Evolutionary conservation across 2,888 invertebrate genomes (phyloP).

Genomic region (Machimus atricapillus): DNA sequence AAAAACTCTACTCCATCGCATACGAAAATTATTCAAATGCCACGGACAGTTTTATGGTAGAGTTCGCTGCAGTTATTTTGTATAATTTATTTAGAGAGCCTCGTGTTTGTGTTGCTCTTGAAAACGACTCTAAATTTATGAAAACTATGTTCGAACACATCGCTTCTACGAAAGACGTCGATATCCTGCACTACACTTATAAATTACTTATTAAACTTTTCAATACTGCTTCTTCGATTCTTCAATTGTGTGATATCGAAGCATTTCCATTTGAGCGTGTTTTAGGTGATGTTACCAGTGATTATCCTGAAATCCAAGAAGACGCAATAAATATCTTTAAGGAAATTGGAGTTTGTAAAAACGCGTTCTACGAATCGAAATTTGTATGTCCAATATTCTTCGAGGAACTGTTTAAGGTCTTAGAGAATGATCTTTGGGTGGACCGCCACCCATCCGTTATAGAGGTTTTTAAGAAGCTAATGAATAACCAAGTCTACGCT

Average conservation of each 20-base stretch:
- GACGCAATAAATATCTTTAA: background rate
- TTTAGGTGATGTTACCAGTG: background rate
- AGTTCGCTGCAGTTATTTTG: constrained; percentile 39
- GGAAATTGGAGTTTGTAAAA: background rate
- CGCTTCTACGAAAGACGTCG: background rate
- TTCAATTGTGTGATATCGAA: constrained; percentile 2
- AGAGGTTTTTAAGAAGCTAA: constrained; percentile 1
- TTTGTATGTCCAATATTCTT: constrained; percentile 37
- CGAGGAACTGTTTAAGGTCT: constrained; percentile 41
- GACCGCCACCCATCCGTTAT: background rate
- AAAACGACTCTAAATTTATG: background rate
- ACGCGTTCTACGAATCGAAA: background rate
- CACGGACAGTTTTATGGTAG: constrained; percentile 37
- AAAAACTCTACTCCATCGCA: constrained; percentile 8
- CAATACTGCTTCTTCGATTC: background rate
- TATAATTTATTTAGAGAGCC: constrained; percentile 39
- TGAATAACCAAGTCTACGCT: constrained; percentile 21
- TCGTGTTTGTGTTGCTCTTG: constrained; percentile 9
- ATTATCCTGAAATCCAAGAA: constrained; percentile 21
- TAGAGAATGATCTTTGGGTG: constrained; percentile 19
- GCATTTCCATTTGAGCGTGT: constrained; percentile 40
- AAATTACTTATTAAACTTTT: constrained; percentile 36
- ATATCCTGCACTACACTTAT: constrained; percentile 42
- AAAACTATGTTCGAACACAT: background rate
- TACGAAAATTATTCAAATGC: background rate